phyloP scores from a whole-genome alignment of 2,797 vertebrate species.

The Telmatherina bonti region DNA sequence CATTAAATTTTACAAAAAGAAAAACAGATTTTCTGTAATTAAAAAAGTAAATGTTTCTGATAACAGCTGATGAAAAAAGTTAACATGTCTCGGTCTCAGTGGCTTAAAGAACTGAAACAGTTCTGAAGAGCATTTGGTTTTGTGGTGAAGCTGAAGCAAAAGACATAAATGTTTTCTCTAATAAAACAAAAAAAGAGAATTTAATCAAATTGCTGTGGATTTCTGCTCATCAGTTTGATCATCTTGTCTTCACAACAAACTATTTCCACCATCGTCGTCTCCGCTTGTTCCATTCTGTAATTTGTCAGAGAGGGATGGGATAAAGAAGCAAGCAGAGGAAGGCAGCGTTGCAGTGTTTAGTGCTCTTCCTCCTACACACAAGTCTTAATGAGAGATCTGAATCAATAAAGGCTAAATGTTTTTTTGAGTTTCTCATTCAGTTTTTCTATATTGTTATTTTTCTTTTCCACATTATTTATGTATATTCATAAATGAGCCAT shows the following conservation, averaged over 20 bases:
- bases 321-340: not conserved
- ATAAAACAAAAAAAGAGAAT: not conserved
- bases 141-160: no score
- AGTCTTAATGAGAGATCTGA: not conserved
- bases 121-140: no score
- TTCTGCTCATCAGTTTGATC: not conserved
- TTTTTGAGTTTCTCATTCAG: not conserved
- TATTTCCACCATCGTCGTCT: not conserved
- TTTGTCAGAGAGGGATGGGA: no score
- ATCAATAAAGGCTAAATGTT: not conserved
- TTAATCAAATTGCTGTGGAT: not conserved
- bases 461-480: constrained; percentile 1
- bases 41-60: no score
- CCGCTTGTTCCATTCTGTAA: not conserved
- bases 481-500: not conserved
- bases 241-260: not conserved
- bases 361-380: not conserved
- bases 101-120: no score
- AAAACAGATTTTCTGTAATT: no score
- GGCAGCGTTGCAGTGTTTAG: not conserved
- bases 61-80: no score
- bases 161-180: no score
- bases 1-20: no score
- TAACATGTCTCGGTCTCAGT: no score
- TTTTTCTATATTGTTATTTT: not conserved